Percentiles rank a stretch among this genome's conserved stretches.
These are phyloP conservation scores for Cavia porcellus DNA, from an alignment of 2,113 vertebrate species.

Conservation along the genomic window DNA sequence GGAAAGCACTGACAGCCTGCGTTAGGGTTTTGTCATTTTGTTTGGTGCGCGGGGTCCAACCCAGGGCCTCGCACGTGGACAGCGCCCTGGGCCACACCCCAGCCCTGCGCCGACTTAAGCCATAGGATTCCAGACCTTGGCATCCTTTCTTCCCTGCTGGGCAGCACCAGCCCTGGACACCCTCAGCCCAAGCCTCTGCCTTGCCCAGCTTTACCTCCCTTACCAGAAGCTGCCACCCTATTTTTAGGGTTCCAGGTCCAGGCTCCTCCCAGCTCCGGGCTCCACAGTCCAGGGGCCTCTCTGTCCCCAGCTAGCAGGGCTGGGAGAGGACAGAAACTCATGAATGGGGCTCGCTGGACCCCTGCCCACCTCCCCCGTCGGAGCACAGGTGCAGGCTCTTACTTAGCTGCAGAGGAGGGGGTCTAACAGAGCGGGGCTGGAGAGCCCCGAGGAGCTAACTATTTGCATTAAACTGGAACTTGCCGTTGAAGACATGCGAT, in stretches of 20 bases:
- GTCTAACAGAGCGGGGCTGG: not conserved
- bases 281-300: not conserved
- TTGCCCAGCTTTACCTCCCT: not conserved
- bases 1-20: too few species aligned
- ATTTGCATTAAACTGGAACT: not conserved
- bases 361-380: not conserved
- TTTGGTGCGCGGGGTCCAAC: not conserved
- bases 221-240: too few species aligned
- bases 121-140: not conserved
- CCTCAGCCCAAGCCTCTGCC: too few species aligned
- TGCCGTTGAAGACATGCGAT: fast-evolving
- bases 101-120: not conserved
- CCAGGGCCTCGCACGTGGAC: not conserved
- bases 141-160: fast-evolving
- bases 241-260: not conserved
- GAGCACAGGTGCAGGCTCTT: not conserved
- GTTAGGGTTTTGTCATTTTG: not conserved
- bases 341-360: fast-evolving
- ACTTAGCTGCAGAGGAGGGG: not conserved
- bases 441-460: not conserved
- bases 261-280: not conserved
- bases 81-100: not conserved
- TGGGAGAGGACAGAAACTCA: not conserved
- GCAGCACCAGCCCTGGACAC: not conserved
- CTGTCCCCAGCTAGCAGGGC: fast-evolving